Evolutionary conservation across 92 coral and sea anemone species (phyloP), one percentile per base, ranked within the genome.

Genomic region (Desmophyllum pertusum): DNA sequence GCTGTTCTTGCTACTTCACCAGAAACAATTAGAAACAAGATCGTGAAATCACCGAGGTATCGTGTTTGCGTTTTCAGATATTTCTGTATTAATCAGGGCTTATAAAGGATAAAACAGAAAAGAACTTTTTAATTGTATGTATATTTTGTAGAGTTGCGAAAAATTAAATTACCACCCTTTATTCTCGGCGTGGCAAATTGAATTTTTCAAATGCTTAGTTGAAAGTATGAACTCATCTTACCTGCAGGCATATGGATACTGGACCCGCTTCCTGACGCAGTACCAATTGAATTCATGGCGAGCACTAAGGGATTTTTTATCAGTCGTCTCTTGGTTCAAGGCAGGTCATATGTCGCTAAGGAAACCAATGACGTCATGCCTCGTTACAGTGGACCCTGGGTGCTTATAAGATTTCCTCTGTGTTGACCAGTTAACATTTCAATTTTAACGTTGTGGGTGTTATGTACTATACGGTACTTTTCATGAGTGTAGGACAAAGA

Each of bases 181-280:
- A 25, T 15, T 59, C 18, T n/a, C 23, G 33, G 31, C 23, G 33
- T 59, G 65, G 53, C 53, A 48, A 59, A 4, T 15, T 11, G 10
- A 59, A 27, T 3, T 62, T 39, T 57, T 10, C 18, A 14, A 40
- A 8, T 38, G n/a, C 5, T 18, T 59, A 15, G 23, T 36, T 30
- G 48, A 64, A 38, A 31, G 6, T 19, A 76, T 35, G 7, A 3
- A 10, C 8, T 25, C 31, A 37, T 2, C 70, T 40, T 77, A 77
- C 81, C 81, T 13, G n/a, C n/a, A n/a, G 81, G 70, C 5, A 77
- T 41, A 25, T 59, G 43, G 6, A 77, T 21, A 25, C 81, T 59
- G 0, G 50, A 27, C 4, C 13, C 51, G 31, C 70, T 77, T 40
- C 25, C 71, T 17, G 81, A 77, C 29, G 27, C 30, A 6, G 59